Base-by-base conservation (phyloP, 2,888 invertebrate genomes). In the Acanthosepion lycidas region DNA sequence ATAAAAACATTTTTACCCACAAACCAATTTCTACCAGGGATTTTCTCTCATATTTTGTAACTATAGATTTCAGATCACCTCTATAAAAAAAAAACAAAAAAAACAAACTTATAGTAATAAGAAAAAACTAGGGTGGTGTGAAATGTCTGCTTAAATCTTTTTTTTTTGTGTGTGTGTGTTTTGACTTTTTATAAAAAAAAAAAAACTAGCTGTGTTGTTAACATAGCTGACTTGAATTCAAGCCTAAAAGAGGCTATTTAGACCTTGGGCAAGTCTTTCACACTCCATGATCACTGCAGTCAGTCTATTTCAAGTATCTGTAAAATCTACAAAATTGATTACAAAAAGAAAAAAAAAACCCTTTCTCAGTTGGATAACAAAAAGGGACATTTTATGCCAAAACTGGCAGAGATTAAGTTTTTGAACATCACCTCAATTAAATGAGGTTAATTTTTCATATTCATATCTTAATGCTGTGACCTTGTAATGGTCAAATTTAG, bases 251-350 rank as follows among this genome's bases (percentile, higher is more conserved):
- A 78, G 78, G 78, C 78, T 18, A 4, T 78, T 78, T 78, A n/a
- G n/a, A 78, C 78, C n/a, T 78, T 78, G 78, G 78, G n/a, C 78
- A 78, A 78, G 78, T 78, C 78, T 78, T 78, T 78, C 78, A 78
- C 78, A 78, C 78, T 78, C 78, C 78, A 78, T 78, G 78, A 78
- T 78, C 78, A 78, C 78, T 78, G 78, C 78, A 78, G 78, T 78
- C 78, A 78, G 78, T 78, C 78, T 33, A 15, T 78, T 78, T n/a
- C 78, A 78, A 78, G 59, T 78, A 78, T 78, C 33, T 78, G 78
- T n/a, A 78, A 78, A 33, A 78, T 15, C 28, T 78, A 78, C 8
- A 78, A 78, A 59, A 78, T n/a, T 8, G 9, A 28, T n/a, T 59
- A 78, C 1, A n/a, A 78, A 78, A n/a, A 78, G n/a, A 8, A 26